Evolutionary conservation across 2,888 invertebrate species (phyloP), one percentile per base, ranked within the genome.

Genomic region (Cyclophora punctaria): DNA sequence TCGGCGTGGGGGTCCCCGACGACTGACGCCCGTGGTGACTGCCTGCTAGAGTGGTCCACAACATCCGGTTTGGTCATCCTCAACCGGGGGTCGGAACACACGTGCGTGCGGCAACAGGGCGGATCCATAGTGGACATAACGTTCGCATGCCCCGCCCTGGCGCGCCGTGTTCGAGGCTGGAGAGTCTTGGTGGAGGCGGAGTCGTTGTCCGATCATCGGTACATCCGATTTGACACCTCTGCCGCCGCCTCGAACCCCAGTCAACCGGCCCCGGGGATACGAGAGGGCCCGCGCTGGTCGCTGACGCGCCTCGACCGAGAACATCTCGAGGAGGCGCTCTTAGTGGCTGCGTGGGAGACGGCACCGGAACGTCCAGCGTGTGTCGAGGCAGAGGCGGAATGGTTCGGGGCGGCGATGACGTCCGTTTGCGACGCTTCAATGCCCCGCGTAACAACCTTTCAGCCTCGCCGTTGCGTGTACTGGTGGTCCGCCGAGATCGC

Each of bases 1-100:
- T 5, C 7, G 34, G 53, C 51, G 0, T 62, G 64, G 64, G 60
- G 59, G 1, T 55, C 47, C 20, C 43, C 43, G n/a, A n/a, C 20
- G 20, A 43, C 43, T 20, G 43, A 43, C 43, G 20, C 20, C 5
- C n/a, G 43, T 1, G 43, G 20, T 20, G 20, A 20, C n/a, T 2
- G 3, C 7, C 20, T 43, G 2, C 20, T 20, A 20, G 5, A 20
- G 5, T 43, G 43, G 43, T n/a, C 20, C 20, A 20, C 5, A 5
- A 3, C 4, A 3, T 3, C n/a, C 3, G 20, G 20, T 3, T 5
- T 43, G 43, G 5, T 4, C 50, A 5, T 3, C 6, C 37, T 40
- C 34, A 41, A 45, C 33, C 7, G 45, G 6, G 48, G 46, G 37
- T 20, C 45, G 5, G 44, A 35, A 3, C 3, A 34, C 6, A 49